Evolutionary conservation across 1,140 invertebrate species (phyloP).

Genomic region (Sweltsa coloradensis): DNA sequence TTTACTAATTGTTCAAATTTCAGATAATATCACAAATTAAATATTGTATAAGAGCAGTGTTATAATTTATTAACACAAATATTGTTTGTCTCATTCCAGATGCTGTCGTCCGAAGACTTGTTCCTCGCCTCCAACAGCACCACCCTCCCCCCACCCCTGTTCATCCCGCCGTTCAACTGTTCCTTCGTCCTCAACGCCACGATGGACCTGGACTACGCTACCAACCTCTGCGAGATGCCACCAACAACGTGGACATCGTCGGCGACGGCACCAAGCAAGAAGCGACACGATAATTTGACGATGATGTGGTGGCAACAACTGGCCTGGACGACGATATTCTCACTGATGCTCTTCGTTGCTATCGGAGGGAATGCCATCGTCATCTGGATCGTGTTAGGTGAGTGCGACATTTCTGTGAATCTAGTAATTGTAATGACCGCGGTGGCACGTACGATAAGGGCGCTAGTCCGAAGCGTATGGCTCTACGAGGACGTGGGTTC

Average conservation of each 20-base stretch:
- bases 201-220: neutral
- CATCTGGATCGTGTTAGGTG: constrained; percentile 16
- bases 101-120: neutral
- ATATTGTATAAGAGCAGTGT: no score
- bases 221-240: neutral
- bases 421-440: no score
- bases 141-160: neutral
- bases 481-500: no score
- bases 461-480: no score
- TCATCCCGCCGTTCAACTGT: neutral
- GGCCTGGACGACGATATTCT: constrained; percentile 11
- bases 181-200: neutral
- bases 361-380: constrained; percentile 15
- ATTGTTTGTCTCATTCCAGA: neutral
- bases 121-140: neutral
- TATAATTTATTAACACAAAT: no score
- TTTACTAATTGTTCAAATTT: no score
- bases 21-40: no score
- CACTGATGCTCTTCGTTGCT: constrained; percentile 13
- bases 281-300: neutral
- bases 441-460: no score
- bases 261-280: neutral
- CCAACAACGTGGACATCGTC: no score
- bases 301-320: constrained; percentile 16
- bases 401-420: neutral